Evolutionary conservation across 2,888 invertebrate species (phyloP).

Genomic region (Lepidocyrtoides sp.): DNA sequence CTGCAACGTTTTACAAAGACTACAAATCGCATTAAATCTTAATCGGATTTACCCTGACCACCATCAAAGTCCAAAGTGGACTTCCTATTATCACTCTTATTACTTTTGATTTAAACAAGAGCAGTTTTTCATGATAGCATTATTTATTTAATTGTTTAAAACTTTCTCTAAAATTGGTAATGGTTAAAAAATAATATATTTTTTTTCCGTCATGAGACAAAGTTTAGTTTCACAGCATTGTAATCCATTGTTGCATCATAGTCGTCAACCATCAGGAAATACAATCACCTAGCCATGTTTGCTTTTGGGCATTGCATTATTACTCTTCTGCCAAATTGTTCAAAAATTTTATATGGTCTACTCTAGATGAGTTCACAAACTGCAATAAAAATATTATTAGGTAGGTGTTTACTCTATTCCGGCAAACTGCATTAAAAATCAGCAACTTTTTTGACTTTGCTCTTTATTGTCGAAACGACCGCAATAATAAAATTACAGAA

Average conservation of each 20-base stretch:
- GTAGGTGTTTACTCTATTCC: too few species aligned
- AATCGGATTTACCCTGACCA: slow-evolving; percentile 1
- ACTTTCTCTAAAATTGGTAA: slow-evolving; percentile 59
- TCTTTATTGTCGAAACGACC: slow-evolving; percentile 17
- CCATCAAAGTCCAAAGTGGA: background rate
- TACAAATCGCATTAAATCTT: slow-evolving; percentile 18
- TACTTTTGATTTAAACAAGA: background rate
- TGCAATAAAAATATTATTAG: slow-evolving; percentile 9
- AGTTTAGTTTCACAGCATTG: slow-evolving; percentile 39
- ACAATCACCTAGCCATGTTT: slow-evolving; percentile 11
- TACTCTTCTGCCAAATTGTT: slow-evolving; percentile 47
- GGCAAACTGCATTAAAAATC: background rate
- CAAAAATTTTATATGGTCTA: slow-evolving; percentile 59
- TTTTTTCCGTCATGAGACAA: slow-evolving; percentile 57
- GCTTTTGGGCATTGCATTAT: background rate
- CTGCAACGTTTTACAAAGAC: too few species aligned
- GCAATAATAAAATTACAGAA: slow-evolving; percentile 8
- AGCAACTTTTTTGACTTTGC: slow-evolving; percentile 9
- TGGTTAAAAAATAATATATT: slow-evolving; percentile 10
- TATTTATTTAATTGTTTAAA: slow-evolving; percentile 47
- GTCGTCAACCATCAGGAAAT: slow-evolving; percentile 37
- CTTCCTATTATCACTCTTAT: background rate
- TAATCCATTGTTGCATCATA: slow-evolving; percentile 21
- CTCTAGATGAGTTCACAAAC: slow-evolving; percentile 17
- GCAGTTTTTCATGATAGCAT: background rate